phyloP scores from a whole-genome alignment of 1,140 invertebrate genomes.

The Thaumatotibia leucotreta region DNA sequence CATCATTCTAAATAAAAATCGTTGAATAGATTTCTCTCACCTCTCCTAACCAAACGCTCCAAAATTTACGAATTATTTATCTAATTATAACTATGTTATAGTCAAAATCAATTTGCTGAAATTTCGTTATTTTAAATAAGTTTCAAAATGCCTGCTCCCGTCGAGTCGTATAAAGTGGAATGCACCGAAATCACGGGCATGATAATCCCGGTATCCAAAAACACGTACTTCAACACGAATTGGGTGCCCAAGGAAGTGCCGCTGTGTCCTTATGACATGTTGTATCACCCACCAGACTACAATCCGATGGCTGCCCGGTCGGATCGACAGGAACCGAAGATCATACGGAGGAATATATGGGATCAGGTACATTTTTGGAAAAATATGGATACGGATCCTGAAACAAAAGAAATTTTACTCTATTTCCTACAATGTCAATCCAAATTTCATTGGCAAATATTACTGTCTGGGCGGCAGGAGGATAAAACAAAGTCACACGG shows the following conservation, averaged over 20 bases:
- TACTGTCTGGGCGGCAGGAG: too few species aligned
- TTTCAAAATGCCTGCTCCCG: not conserved
- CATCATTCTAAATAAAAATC: too few species aligned
- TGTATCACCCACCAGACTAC: constrained; percentile 64
- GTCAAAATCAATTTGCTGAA: not conserved
- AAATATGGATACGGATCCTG: too few species aligned
- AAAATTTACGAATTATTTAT: not conserved
- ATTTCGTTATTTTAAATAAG: not conserved
- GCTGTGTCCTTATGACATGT: constrained; percentile 62
- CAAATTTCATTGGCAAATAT: too few species aligned
- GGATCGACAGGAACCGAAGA: constrained; percentile 55
- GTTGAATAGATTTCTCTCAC: too few species aligned
- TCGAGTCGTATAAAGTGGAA: constrained; percentile 21
- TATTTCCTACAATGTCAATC: too few species aligned
- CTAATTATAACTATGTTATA: not conserved
- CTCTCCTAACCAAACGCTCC: not conserved
- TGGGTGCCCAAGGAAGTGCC: constrained; percentile 32
- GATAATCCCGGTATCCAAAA: constrained; percentile 55
- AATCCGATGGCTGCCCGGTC: constrained; percentile 55
- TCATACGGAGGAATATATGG: constrained; percentile 62
- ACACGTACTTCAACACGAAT: constrained; percentile 57
- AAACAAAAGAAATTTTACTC: too few species aligned
- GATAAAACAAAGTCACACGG: too few species aligned
- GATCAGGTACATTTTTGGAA: constrained; percentile 46
- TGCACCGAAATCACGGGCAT: constrained; percentile 44